Conservation (phyloP, 1,140 invertebrate species). For the Cydia pomonella region DNA sequence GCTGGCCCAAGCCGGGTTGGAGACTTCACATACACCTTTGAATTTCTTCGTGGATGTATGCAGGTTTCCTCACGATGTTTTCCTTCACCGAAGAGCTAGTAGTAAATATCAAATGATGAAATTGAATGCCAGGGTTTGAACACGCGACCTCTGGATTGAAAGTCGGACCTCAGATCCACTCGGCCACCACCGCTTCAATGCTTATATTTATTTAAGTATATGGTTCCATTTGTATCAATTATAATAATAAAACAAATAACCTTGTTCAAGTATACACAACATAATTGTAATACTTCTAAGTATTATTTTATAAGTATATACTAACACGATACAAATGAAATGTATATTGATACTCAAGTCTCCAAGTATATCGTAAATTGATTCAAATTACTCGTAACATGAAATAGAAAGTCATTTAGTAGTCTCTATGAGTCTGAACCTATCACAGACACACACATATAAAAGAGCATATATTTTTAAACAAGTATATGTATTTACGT, state of each 20-base stretch:
- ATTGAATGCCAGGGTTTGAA: too few species aligned
- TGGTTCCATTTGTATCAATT: not conserved
- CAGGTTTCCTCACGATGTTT: too few species aligned
- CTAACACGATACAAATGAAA: constrained; percentile 18
- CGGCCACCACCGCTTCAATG: too few species aligned
- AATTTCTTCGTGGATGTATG: too few species aligned
- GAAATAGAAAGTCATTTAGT: constrained; percentile 25
- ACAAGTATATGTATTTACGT: not conserved
- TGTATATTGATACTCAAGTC: constrained; percentile 13
- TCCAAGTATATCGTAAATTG: constrained; percentile 19
- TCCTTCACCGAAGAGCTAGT: too few species aligned
- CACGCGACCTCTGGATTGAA: too few species aligned
- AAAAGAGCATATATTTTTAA: not conserved
- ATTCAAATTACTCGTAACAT: constrained; percentile 28
- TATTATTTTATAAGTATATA: not conserved
- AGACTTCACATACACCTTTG: too few species aligned
- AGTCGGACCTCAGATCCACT: too few species aligned
- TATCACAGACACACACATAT: not conserved
- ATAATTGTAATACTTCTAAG: not conserved
- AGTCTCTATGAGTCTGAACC: not conserved
- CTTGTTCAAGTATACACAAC: not conserved
- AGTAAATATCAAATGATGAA: too few species aligned
- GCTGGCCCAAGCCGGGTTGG: too few species aligned
- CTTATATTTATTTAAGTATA: too few species aligned
- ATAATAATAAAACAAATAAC: not conserved